These are phyloP conservation scores for Hippocampus barbouri DNA, from an alignment of 2,113 vertebrate genomes.

Conservation along the genomic window DNA sequence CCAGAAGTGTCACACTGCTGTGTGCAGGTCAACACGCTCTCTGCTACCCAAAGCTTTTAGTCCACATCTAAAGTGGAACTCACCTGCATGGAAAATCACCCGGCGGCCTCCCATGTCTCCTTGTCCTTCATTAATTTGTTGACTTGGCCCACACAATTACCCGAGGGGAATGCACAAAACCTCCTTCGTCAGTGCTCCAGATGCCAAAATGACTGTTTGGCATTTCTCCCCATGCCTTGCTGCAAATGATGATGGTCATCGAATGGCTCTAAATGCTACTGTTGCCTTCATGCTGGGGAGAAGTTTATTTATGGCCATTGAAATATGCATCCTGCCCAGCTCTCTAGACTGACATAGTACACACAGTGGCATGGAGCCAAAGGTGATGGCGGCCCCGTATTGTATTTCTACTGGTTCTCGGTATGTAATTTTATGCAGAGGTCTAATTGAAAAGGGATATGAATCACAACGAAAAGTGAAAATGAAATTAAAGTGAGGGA, in stretches of 20 bases:
- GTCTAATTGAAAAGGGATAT: constrained; percentile 57
- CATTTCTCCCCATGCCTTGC: constrained; percentile 18
- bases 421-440: constrained; percentile 8
- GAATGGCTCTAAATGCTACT: constrained; percentile 27
- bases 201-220: constrained; percentile 38
- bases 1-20: constrained; percentile 57
- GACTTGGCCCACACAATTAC: constrained; percentile 42
- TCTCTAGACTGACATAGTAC: not conserved
- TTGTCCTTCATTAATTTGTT: constrained; percentile 32
- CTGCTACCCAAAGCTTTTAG: constrained; percentile 24
- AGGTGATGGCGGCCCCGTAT: not conserved
- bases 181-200: constrained; percentile 45
- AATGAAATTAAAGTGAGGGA: constrained; percentile 40
- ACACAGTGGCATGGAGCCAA: constrained; percentile 32
- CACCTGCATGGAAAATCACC: constrained; percentile 52
- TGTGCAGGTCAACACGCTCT: constrained; percentile 35
- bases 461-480: constrained; percentile 45
- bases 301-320: constrained; percentile 35
- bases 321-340: constrained; percentile 9
- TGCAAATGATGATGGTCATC: constrained; percentile 28
- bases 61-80: constrained; percentile 35
- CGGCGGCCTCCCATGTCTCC: constrained; percentile 15
- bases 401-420: constrained; percentile 18
- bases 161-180: constrained; percentile 29
- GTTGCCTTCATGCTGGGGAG: constrained; percentile 12